A percentile compares a stretch with the other conserved stretches of the same genome.
Conservation (phyloP, 2,797 vertebrate species). For the Sebastes matsubarae region DNA sequence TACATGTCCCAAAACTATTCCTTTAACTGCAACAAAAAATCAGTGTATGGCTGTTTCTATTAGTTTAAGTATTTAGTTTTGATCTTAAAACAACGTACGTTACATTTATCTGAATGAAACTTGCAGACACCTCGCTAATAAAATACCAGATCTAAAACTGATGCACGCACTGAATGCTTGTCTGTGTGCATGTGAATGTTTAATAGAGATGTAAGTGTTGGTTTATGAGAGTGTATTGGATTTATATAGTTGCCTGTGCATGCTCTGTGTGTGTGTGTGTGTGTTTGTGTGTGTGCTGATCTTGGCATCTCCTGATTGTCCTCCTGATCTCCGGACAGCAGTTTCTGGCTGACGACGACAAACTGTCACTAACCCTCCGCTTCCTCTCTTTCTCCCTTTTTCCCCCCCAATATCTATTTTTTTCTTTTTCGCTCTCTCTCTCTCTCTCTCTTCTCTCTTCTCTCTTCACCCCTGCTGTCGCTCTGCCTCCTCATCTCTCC, state of each 20-base stretch:
- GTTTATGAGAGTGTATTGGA: neutral
- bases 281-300: constrained; percentile 38
- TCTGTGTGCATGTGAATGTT: constrained; percentile 12
- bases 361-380: constrained; percentile 79
- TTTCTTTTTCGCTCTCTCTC: neutral
- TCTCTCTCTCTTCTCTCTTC: constrained; percentile 32
- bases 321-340: constrained; percentile 64
- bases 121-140: constrained; percentile 24
- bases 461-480: constrained; percentile 28
- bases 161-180: neutral
- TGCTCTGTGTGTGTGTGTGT: constrained; percentile 25
- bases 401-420: neutral
- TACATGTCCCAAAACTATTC: neutral
- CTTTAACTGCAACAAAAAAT: neutral
- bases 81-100: neutral
- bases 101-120: neutral
- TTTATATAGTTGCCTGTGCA: constrained; percentile 33
- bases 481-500: constrained; percentile 15
- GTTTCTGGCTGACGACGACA: constrained; percentile 73
- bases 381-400: constrained; percentile 58
- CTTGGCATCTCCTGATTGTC: constrained; percentile 62
- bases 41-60: neutral
- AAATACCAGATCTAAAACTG: neutral
- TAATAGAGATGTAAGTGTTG: neutral
- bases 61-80: neutral